Percentiles rank a stretch among this genome's conserved stretches.
These are phyloP conservation scores for Acrobasis consociella DNA, from an alignment of 2,888 invertebrate genomes.

Conservation along the genomic window DNA sequence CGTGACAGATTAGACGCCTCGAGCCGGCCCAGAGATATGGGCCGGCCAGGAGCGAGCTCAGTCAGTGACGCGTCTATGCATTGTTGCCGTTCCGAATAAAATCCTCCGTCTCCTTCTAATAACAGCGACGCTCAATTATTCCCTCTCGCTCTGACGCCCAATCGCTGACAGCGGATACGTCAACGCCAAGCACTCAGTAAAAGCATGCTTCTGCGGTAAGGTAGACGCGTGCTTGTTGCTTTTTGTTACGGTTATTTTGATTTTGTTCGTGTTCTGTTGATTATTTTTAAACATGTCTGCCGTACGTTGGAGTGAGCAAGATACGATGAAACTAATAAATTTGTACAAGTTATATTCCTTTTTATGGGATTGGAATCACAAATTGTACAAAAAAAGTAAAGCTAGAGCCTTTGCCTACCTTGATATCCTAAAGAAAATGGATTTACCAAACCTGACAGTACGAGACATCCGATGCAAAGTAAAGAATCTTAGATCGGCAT, in stretches of 20 bases:
- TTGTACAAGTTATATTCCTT: conserved; percentile 24
- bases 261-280: conserved; percentile 18
- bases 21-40: no score
- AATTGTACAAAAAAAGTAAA: conserved; percentile 21
- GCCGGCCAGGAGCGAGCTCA: no score
- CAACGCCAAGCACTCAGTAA: conserved; percentile 22
- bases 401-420: conserved; percentile 23
- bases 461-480: conserved; percentile 24
- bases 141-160: conserved; percentile 7
- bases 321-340: conserved; percentile 24
- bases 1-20: no score
- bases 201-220: conserved; percentile 16
- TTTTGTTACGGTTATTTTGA: conserved; percentile 22
- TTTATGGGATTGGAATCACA: conserved; percentile 23
- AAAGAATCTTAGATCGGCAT: conserved; percentile 25
- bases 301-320: conserved; percentile 25
- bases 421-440: conserved; percentile 18
- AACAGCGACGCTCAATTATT: not conserved
- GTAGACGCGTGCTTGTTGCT: conserved; percentile 30
- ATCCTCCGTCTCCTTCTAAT: conserved; percentile 7
- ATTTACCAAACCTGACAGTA: conserved; percentile 9
- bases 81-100: conserved; percentile 9
- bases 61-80: not conserved
- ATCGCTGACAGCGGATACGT: not conserved
- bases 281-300: conserved; percentile 16